Conservation (phyloP, 2,113 vertebrate genomes). For the Gorilla gorilla region DNA sequence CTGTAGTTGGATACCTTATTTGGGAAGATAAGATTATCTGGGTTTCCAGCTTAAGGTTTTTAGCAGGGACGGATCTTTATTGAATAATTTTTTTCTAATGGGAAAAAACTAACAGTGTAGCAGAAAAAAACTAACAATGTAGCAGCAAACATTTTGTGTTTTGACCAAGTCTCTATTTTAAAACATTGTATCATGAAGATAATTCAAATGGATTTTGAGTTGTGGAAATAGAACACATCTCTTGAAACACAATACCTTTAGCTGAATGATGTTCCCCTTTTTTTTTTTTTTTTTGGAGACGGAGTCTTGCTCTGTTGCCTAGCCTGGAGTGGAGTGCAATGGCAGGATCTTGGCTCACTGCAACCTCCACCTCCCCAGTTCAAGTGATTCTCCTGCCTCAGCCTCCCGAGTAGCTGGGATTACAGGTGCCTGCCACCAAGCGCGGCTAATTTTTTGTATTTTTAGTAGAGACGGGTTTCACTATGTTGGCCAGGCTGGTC, state of each 20-base stretch:
- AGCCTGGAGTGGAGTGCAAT: too few relatives aligned
- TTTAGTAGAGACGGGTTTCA: too few relatives aligned
- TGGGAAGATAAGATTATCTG: background rate
- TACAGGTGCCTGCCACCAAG: too few relatives aligned
- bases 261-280: background rate
- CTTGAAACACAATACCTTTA: slow-evolving; percentile 17
- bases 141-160: background rate
- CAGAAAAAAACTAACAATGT: background rate
- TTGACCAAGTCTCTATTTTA: slow-evolving; percentile 34
- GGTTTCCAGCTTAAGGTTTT: background rate
- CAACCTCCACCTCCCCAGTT: too few relatives aligned
- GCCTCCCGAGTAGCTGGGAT: too few relatives aligned
- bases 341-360: too few relatives aligned
- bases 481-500: too few relatives aligned
- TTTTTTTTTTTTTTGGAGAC: too few relatives aligned
- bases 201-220: slow-evolving; percentile 35
- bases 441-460: too few relatives aligned
- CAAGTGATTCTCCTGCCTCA: too few relatives aligned
- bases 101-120: background rate
- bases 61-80: background rate
- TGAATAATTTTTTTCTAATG: background rate
- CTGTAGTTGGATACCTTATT: background rate
- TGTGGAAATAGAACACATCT: background rate
- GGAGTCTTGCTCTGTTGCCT: too few relatives aligned
- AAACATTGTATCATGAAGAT: slow-evolving; percentile 9